phyloP scores from a whole-genome alignment of 2,797 vertebrate species.

The Garrulus glandarius region DNA sequence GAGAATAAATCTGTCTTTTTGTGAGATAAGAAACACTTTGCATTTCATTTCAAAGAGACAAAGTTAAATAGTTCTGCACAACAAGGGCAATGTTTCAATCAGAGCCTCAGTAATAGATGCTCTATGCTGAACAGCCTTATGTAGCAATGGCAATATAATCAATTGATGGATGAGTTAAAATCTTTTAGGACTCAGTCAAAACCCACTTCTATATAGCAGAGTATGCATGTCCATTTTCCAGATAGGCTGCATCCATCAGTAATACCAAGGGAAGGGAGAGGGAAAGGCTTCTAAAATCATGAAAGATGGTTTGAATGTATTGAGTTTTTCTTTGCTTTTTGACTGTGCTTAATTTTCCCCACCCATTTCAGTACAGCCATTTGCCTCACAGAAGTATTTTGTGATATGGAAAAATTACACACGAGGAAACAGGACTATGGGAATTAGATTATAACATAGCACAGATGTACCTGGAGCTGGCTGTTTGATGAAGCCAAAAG shows the following conservation, averaged over 20 bases:
- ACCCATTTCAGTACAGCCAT: neutral
- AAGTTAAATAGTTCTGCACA: constrained; percentile 22
- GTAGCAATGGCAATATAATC: constrained; percentile 55
- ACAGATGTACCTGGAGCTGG: neutral
- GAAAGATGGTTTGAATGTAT: neutral
- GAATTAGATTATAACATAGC: neutral
- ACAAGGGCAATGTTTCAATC: constrained; percentile 43
- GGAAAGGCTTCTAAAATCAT: neutral
- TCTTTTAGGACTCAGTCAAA: constrained; percentile 53
- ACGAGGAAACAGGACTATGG: neutral
- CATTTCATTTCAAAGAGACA: constrained; percentile 42
- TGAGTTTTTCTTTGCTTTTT: neutral
- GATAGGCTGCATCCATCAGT: constrained; percentile 5
- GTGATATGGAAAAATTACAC: neutral
- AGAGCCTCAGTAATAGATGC: constrained; percentile 15
- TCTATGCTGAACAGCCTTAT: constrained; percentile 13
- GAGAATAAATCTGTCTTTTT: constrained; percentile 9
- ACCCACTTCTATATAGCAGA: neutral
- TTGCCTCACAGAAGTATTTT: neutral
- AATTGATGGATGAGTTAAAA: constrained; percentile 61
- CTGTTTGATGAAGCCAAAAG: neutral
- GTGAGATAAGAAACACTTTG: constrained; percentile 11
- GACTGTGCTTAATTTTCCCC: neutral
- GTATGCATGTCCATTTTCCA: constrained; percentile 12
- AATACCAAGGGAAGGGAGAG: neutral